Evolutionary conservation across 2,797 vertebrate genomes (phyloP).

Genomic region (Orestias chungarensis): DNA sequence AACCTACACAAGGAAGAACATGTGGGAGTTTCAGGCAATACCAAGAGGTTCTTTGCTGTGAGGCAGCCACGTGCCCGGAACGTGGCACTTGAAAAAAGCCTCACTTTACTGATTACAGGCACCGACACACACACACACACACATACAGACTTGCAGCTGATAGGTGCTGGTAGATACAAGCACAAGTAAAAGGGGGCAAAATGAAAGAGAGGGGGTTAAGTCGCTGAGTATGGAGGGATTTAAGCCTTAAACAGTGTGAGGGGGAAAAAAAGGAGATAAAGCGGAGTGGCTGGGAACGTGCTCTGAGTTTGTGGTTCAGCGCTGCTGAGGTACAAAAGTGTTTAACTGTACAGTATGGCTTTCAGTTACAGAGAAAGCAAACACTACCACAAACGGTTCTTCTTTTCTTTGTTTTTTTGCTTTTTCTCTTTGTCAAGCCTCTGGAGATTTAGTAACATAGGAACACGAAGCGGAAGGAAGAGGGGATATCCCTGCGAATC

Average conservation of each 20-base stretch:
- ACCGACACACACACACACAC: slow-evolving; percentile 30
- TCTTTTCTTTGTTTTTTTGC: slow-evolving; percentile 27
- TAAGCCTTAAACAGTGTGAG: slow-evolving; percentile 74
- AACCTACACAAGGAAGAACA: slow-evolving; percentile 15
- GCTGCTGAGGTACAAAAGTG: slow-evolving; percentile 64
- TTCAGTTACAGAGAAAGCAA: slow-evolving; percentile 60
- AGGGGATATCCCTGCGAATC: slow-evolving; percentile 31
- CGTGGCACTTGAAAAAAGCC: slow-evolving; percentile 68
- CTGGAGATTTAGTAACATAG: slow-evolving; percentile 32
- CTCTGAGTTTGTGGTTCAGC: no score
- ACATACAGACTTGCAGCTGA: no score
- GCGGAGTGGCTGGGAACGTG: slow-evolving; percentile 16
- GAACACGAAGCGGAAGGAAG: slow-evolving; percentile 35
- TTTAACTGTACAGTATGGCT: slow-evolving; percentile 66
- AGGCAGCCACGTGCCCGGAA: slow-evolving; percentile 73
- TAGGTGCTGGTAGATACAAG: slow-evolving; percentile 71
- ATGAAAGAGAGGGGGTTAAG: slow-evolving; percentile 83
- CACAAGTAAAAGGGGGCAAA: slow-evolving; percentile 68
- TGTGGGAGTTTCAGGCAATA: slow-evolving; percentile 15
- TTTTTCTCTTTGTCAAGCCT: slow-evolving; percentile 15
- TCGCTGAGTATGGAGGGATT: slow-evolving; percentile 82
- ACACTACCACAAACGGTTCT: slow-evolving; percentile 40
- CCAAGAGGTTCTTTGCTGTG: slow-evolving; percentile 71
- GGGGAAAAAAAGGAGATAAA: slow-evolving; percentile 10
- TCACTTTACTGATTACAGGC: slow-evolving; percentile 70